These are phyloP conservation scores for Melinaea menophilus DNA, from an alignment of 2,888 invertebrate species.

Conservation along the genomic window DNA sequence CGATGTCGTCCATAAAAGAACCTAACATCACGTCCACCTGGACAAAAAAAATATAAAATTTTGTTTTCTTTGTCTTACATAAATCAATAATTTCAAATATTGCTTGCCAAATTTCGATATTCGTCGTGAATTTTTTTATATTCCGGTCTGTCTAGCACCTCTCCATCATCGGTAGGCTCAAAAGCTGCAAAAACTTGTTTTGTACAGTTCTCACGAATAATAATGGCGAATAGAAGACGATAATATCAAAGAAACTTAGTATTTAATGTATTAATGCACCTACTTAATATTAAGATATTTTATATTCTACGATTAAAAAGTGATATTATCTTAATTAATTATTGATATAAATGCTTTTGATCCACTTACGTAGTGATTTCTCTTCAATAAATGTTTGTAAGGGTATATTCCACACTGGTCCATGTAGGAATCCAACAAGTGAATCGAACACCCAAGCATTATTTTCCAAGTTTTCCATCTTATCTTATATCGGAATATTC, in stretches of 20 bases:
- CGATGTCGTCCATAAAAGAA: constrained; percentile 95
- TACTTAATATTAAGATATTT: too few relatives aligned
- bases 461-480: constrained; percentile 72
- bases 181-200: constrained; percentile 80
- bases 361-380: constrained; percentile 89
- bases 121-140: constrained; percentile 89
- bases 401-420: constrained; percentile 95
- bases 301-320: too few relatives aligned
- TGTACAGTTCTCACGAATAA: not conserved
- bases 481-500: constrained; percentile 10
- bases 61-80: not conserved
- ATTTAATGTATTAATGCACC: too few relatives aligned
- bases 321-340: not conserved
- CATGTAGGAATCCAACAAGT: constrained; percentile 92
- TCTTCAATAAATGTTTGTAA: constrained; percentile 94
- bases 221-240: too few relatives aligned
- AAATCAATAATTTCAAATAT: not conserved
- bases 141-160: constrained; percentile 83
- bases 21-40: constrained; percentile 93
- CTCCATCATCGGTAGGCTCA: constrained; percentile 83
- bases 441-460: constrained; percentile 96
- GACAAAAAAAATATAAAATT: constrained; percentile 8
- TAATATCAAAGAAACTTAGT: too few relatives aligned
- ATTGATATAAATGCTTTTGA: constrained; percentile 9
- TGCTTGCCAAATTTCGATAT: constrained; percentile 88